Evolutionary conservation across 1,140 invertebrate species (phyloP).

Genomic region (Cepaea nemoralis): DNA sequence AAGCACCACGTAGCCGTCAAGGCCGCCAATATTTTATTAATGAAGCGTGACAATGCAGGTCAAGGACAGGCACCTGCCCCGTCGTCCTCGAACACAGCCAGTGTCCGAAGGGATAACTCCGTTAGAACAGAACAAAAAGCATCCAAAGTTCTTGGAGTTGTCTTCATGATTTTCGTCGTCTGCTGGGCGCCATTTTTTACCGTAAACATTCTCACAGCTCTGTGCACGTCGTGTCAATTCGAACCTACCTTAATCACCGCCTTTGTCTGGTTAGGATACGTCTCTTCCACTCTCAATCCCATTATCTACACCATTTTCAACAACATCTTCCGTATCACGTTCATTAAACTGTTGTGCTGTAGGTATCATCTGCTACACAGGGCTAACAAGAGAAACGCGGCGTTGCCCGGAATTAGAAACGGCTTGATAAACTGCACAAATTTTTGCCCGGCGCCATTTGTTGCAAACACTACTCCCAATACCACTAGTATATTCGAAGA

Average conservation of each 20-base stretch:
- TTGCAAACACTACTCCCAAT: background rate
- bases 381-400: conserved; percentile 43
- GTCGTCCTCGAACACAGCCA: conserved; percentile 23
- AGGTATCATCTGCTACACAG: conserved; percentile 57
- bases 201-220: conserved; percentile 66
- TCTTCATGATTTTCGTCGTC: conserved; percentile 70
- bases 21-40: conserved; percentile 64
- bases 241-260: conserved; percentile 59
- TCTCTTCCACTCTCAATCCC: conserved; percentile 71
- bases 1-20: conserved; percentile 65
- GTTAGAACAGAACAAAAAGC: conserved; percentile 90
- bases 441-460: background rate
- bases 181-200: conserved; percentile 73
- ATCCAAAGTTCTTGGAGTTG: conserved; percentile 76
- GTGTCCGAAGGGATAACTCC: conserved; percentile 47
- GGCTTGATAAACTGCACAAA: conserved; percentile 25
- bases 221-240: conserved; percentile 74
- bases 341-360: conserved; percentile 67
- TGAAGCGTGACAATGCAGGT: conserved; percentile 48
- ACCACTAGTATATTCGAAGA: background rate
- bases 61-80: conserved; percentile 11
- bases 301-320: conserved; percentile 74
- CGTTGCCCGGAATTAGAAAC: conserved; percentile 20
- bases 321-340: conserved; percentile 70
- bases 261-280: conserved; percentile 72